Base-by-base conservation (phyloP, 2,888 invertebrate genomes). In the Eupithecia tripunctaria region DNA sequence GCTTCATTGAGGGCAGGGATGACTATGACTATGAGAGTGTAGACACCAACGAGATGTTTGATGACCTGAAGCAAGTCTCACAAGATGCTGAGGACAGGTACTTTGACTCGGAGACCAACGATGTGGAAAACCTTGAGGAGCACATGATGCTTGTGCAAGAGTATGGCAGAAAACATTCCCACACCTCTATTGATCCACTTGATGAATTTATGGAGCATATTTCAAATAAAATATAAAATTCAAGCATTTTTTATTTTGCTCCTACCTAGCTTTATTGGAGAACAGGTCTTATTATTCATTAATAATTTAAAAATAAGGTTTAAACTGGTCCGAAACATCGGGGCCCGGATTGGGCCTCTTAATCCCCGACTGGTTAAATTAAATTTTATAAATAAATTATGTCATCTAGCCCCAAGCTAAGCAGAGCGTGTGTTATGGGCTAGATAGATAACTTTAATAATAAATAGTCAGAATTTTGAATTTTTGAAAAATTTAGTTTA, bases 51-150 rank as follows among this genome's bases (percentile, higher is more conserved):
- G 95, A 96, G 62, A 96, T 96, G 69, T 97, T 97, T 89, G 98
- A 99, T 76, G 96, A 96, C 73, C 95, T 97, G 69, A 89, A 96
- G 74, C 96, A 96, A 82, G 86, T 91, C 21, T 88, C 91, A 60
- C 96, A 96, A 82, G 98, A 99, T 90, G 97, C 96, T 79, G 98
- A 99, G 89, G 98, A 99, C 81, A 96, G 96, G 85, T 99, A 99
- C 88, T 99, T 99, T 93, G 98, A 98, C 88, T 96, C 96, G 5
- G 98, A 98, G 87, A 95, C 96, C 36, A 96, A 97, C 78, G 96
- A 96, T 78, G 93, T 93, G 60, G 94, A 87, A 69, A 92, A 89
- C 78, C 82, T 87, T 56, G 91, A 91, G 74, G 89, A 90, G 72
- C 92, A 94, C 72, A 91, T 91, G 91, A 82, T 90, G 79, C 87